phyloP scores from a whole-genome alignment of 2,888 invertebrate species.

The Tholera decimalis region DNA sequence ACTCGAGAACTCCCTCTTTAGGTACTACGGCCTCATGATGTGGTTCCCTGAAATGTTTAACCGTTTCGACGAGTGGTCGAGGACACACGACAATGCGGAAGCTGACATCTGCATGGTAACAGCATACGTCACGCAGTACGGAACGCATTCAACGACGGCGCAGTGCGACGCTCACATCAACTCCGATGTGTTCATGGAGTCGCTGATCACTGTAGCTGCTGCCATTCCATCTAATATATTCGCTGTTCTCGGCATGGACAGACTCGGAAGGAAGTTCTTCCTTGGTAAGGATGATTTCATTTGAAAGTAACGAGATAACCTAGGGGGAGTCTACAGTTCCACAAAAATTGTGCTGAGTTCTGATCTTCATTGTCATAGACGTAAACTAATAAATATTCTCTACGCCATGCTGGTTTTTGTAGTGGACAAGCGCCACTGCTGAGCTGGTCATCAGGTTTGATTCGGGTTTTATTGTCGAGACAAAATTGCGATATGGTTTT shows the following conservation, averaged over 20 bases:
- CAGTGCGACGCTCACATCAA: conserved; percentile 94
- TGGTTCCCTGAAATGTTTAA: conserved; percentile 99
- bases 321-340: no score
- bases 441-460: no score
- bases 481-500: no score
- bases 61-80: conserved; percentile 96
- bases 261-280: conserved; percentile 96
- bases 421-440: no score
- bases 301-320: no score
- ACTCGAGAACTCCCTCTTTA: conserved; percentile 68
- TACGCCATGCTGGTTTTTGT: no score
- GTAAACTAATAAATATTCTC: no score
- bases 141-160: conserved; percentile 91
- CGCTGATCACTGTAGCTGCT: conserved; percentile 96
- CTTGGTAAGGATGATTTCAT: conserved; percentile 89
- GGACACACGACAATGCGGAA: conserved; percentile 92
- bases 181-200: conserved; percentile 96
- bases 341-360: no score
- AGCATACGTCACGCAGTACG: conserved; percentile 93
- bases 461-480: no score
- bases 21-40: conserved; percentile 98
- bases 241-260: conserved; percentile 96
- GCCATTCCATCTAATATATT: conserved; percentile 96
- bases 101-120: conserved; percentile 95
- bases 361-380: no score